A percentile compares a stretch with the other conserved stretches of the same genome.
Evolutionary conservation across 2,113 vertebrate species (phyloP).

Genomic region (Spheniscus mendiculus): DNA sequence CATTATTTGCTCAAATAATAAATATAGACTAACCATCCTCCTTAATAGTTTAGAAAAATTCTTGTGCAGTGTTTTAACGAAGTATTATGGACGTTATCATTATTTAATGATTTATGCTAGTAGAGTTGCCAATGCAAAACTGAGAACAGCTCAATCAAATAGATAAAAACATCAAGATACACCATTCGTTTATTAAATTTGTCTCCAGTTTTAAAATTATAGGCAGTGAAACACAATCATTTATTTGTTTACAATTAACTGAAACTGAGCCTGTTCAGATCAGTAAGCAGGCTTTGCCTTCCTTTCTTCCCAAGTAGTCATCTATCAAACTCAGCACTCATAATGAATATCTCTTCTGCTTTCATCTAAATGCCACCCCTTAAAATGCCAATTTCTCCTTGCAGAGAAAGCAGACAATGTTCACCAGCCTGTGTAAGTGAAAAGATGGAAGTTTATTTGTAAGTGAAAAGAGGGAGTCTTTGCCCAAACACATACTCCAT

Average conservation of each 20-base stretch:
- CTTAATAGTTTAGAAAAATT: background rate
- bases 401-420: background rate
- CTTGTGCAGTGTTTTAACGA: background rate
- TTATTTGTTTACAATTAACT: background rate
- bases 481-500: background rate
- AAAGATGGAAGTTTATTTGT: background rate
- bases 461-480: background rate
- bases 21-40: background rate
- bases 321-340: background rate
- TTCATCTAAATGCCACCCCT: background rate
- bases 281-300: background rate
- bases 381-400: background rate
- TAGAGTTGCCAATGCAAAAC: background rate
- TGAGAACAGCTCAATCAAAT: background rate
- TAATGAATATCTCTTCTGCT: background rate
- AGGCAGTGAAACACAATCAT: background rate
- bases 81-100: background rate
- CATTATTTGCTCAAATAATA: background rate
- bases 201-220: background rate
- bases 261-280: background rate
- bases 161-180: background rate
- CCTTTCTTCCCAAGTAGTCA: background rate
- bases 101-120: background rate
- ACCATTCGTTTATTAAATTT: background rate
- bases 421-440: background rate